These are phyloP conservation scores for Periplaneta americana DNA, from an alignment of 1,140 invertebrate genomes.

Conservation along the genomic window DNA sequence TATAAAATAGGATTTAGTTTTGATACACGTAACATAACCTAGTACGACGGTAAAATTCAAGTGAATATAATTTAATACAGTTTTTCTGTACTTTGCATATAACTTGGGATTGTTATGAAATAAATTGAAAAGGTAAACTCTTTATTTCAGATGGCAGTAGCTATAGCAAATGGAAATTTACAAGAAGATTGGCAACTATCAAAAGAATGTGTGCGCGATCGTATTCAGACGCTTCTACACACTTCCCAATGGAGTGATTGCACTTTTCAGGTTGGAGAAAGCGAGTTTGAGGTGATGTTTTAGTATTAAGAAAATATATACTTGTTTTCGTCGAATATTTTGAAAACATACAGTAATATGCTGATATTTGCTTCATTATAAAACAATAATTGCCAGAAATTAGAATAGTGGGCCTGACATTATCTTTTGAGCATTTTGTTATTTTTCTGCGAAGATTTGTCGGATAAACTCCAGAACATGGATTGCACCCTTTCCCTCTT, in stretches of 20 bases:
- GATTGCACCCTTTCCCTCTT: too few species aligned
- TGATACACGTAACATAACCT: not conserved
- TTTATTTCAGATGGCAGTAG: not conserved
- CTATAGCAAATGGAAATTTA: not conserved
- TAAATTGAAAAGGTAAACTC: not conserved
- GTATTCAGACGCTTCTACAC: not conserved
- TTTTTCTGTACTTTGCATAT: too few species aligned
- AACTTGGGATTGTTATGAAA: not conserved
- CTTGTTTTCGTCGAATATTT: not conserved
- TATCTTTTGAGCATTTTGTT: not conserved
- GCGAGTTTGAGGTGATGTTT: constrained; percentile 5
- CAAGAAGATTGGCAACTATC: constrained; percentile 8
- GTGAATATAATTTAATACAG: too few species aligned
- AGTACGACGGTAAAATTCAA: too few species aligned
- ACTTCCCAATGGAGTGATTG: constrained; percentile 18
- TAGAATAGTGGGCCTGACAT: not conserved
- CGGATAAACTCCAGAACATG: too few species aligned
- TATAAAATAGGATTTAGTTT: not conserved
- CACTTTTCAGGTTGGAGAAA: constrained; percentile 5
- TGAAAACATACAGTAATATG: not conserved
- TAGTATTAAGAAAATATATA: not conserved
- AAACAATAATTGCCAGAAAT: not conserved
- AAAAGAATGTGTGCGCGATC: constrained; percentile 4
- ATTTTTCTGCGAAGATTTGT: not conserved
- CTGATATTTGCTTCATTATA: not conserved